Conservation (phyloP, 2,888 invertebrate genomes). For the Caenorhabditis becei region DNA sequence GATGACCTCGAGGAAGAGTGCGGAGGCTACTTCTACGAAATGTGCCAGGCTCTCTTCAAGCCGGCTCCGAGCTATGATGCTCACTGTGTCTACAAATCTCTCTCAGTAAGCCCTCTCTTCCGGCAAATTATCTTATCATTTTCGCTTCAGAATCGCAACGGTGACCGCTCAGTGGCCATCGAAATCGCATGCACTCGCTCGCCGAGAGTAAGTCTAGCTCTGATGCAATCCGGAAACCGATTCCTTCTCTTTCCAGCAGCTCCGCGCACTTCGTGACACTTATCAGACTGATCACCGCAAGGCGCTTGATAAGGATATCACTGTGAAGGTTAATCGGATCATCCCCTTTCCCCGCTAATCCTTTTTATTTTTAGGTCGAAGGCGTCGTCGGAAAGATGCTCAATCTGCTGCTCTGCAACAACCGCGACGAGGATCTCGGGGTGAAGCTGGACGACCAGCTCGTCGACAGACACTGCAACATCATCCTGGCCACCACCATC, state of each 20-base stretch:
- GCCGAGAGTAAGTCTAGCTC: slow-evolving; percentile 75
- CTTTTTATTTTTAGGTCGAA: slow-evolving; percentile 70
- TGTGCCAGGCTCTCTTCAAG: slow-evolving; percentile 82
- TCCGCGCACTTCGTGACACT: slow-evolving; percentile 79
- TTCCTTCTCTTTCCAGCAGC: slow-evolving; percentile 73
- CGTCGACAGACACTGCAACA: slow-evolving; percentile 69
- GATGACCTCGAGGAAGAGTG: slow-evolving; percentile 82
- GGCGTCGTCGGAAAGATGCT: slow-evolving; percentile 80
- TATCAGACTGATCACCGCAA: slow-evolving; percentile 77
- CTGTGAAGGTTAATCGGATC: slow-evolving; percentile 68
- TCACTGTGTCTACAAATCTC: slow-evolving; percentile 81
- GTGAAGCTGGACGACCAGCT: slow-evolving; percentile 72
- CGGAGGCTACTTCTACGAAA: slow-evolving; percentile 82
- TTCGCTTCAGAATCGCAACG: slow-evolving; percentile 75
- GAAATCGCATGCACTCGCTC: slow-evolving; percentile 81
- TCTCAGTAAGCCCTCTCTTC: slow-evolving; percentile 71
- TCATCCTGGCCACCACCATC: slow-evolving; percentile 56
- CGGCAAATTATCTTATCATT: not conserved
- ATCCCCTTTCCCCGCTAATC: not conserved
- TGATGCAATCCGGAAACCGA: too few species aligned
- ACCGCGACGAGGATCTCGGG: slow-evolving; percentile 71
- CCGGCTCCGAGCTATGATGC: slow-evolving; percentile 82
- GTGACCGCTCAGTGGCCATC: slow-evolving; percentile 79
- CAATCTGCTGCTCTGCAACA: slow-evolving; percentile 71
- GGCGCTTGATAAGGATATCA: slow-evolving; percentile 78